Evolutionary conservation across 2,797 vertebrate genomes (phyloP), one percentile per base, ranked within the genome.

Genomic region (Epinephelus malabaricus): DNA sequence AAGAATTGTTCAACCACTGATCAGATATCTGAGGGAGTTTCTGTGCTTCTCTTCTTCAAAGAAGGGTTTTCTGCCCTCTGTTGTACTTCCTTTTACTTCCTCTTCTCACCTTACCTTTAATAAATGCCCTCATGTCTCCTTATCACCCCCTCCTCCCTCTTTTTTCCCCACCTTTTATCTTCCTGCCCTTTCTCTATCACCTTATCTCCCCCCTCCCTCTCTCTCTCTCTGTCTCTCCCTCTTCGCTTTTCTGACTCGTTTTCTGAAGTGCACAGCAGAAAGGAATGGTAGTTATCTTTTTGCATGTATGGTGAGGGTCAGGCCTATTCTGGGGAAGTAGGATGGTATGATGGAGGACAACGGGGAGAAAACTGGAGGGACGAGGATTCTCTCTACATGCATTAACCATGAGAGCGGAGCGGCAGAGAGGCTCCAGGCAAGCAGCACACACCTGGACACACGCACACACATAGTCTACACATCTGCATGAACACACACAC

Each of bases 351-450:
- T 50, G 76, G 64, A 50, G 69, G 17, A 12, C 69, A 60, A 60
- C 9, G 18, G 43, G 56, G 74, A 79, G 75, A 69, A 69, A 65
- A 43, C 76, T 53, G 72, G 54, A 75, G 56, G 78, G 78, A 72
- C 6, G 6, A 65, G 79, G 86, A 75, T 64, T 90, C 60, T 87
- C 82, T 67, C 15, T 69, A 27, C 87, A 90, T 92, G 86, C 78
- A 92, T 93, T 86, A 93, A 90, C 47, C 85, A 91, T 90, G 84
- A 91, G 83, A 82, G 30, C 63, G 79, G 78, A 86, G 86, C 70
- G 72, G 63, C 81, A 69, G 38, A 67, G 72, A 77, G 83, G 81
- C 84, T 86, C 78, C 83, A 19, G 66, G 73, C 75, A 68, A 47
- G 25, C 21, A 47, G 50, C 75, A 83, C 76, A 82, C 75, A 87